Percentiles rank a stretch among this genome's conserved stretches.
Evolutionary conservation across 2,113 vertebrate genomes (phyloP).

Genomic region (Microcebus griseorufus): DNA sequence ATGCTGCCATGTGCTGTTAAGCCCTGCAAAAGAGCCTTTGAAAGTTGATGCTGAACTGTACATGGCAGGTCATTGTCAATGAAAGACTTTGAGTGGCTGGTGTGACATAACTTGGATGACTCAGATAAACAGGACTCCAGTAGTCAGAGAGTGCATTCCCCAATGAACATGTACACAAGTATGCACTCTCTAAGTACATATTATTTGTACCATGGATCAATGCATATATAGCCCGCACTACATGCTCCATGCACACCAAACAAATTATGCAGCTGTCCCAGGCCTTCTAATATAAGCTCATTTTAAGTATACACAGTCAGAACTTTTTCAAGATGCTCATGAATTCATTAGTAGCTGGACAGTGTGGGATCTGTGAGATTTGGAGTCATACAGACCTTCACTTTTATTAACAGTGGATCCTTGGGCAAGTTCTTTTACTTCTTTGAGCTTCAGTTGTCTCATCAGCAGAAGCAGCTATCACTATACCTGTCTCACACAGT

Average conservation of each 20-base stretch:
- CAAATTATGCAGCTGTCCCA: neutral
- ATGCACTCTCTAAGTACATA: neutral
- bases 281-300: neutral
- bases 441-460: neutral
- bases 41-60: neutral
- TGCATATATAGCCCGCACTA: neutral
- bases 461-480: neutral
- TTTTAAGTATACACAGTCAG: neutral
- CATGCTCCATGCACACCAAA: neutral
- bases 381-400: neutral
- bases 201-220: neutral
- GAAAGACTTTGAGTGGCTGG: neutral
- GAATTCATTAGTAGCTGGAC: neutral
- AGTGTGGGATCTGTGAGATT: neutral
- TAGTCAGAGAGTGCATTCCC: neutral
- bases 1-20: neutral
- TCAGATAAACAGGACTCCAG: neutral
- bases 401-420: neutral
- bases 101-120: neutral
- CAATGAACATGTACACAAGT: neutral
- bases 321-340: neutral
- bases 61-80: neutral
- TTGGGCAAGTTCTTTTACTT: neutral
- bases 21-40: neutral
- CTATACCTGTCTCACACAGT: neutral